These are phyloP conservation scores for Himalopsyche anomala DNA, from an alignment of 2,888 invertebrate genomes.

Conservation along the genomic window DNA sequence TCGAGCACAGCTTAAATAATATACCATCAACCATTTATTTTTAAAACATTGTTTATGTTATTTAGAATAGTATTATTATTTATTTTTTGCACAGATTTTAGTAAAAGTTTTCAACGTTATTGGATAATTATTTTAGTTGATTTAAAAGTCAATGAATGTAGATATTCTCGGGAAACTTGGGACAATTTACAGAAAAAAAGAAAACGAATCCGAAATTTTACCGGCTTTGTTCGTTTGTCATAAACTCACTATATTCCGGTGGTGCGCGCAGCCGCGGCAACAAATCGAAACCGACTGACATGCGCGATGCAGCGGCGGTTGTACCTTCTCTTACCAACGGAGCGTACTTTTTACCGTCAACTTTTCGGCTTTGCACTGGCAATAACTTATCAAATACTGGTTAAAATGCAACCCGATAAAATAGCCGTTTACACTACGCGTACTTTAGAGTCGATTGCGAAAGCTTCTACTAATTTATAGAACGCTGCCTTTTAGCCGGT, in stretches of 20 bases:
- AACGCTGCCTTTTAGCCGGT: neutral
- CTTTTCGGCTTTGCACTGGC: neutral
- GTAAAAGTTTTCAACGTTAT: neutral
- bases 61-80: neutral
- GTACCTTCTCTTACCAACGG: conserved; percentile 50
- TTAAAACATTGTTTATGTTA: too few species aligned
- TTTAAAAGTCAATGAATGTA: neutral
- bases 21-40: too few species aligned
- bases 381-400: conserved; percentile 19
- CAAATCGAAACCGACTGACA: conserved; percentile 63
- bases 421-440: neutral
- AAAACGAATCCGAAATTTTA: conserved; percentile 3
- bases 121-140: neutral
- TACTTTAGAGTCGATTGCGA: neutral
- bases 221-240: neutral
- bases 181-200: conserved; percentile 47
- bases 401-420: conserved; percentile 5
- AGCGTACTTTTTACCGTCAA: neutral
- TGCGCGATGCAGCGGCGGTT: conserved; percentile 33
- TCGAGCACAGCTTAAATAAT: neutral
- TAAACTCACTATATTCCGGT: neutral
- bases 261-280: conserved; percentile 61
- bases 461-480: conserved; percentile 15
- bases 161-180: conserved; percentile 41
- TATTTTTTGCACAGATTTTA: neutral